Base-by-base conservation (phyloP, 2,113 vertebrate genomes). In the Peromyscus maniculatus region DNA sequence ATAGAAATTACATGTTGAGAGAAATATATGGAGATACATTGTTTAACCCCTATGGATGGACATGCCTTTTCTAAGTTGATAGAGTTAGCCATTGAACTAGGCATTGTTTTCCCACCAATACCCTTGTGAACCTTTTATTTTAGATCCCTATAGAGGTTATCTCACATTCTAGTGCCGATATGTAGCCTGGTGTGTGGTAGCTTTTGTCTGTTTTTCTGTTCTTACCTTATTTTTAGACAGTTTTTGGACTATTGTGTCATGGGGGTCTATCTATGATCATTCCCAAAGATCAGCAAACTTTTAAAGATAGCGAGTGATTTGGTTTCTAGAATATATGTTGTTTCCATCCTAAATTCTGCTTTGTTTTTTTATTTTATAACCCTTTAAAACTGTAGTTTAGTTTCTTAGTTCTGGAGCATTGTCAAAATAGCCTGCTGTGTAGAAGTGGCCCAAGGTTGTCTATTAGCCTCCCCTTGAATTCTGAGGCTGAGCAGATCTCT, bases 291-390 rank as follows among this genome's bases (percentile, higher is more conserved):
- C 46, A 78, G 39, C 6, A 84, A 82, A 64, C 8, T 92, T 72
- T 43, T 93, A 46, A 57, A 39, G 66, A 43, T 43, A 59, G 26
- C 75, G 46, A 62, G 91, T 89, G 28, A 82, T 89, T 77, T 72
- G 13, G 9, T 77, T 89, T 62, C 93, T 71, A 64, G 46, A 8
- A 15, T 69, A n/a, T n/a, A 15, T 46, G 46, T 69, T 59, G 12
- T 91, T 24, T 89, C 59, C 82, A 31, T 66, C 2, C n/a, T 52
- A 26, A 36, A 80, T 86, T 87, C 26, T 89, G 33, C 52, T 82
- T 92, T 75, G 2, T 43, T 95, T 43, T 43, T 91, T 87, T 46
- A 64, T 69, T 90, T 87, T 95, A 71, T 4, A 79, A 82, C 74
- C 22, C 16, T 94, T 83, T 88, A 83, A 93, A 57, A 46, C 8